Evolutionary conservation across 2,888 invertebrate genomes (phyloP), one percentile per base, ranked within the genome.

Genomic region (Drepanosiphum platanoidis): DNA sequence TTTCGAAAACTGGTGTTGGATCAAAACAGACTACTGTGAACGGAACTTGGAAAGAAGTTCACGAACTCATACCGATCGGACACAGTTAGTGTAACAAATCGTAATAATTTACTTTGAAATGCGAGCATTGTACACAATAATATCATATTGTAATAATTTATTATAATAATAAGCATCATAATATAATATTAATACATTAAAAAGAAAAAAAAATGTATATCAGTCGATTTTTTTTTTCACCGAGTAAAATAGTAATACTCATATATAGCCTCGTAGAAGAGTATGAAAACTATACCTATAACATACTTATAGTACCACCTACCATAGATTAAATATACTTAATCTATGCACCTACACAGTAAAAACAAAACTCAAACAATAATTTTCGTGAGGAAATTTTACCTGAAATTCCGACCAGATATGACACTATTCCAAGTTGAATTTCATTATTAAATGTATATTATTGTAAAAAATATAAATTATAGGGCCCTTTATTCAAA

Each of bases 11-110:
- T 87, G 80, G 88, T 13, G 36, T 84, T 68, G 84, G 84, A 68
- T 77, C 84, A 70, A 84, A 84, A 84, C 77, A 84, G n/a, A 88
- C 89, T 52, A 88, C 89, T 87, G 87, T 89, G 87, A 88, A 90
- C 88, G 88, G 90, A 87, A 90, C 90, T 46, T 91, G 91, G 90
- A 89, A 89, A 87, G 91, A 91, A 88, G 90, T 89, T 86, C 91
- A 91, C 87, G 91, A 92, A 88, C 87, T 91, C 88, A 89, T 90
- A 87, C 89, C 89, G 18, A 89, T 89, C 83, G 87, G 87, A 52
- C 84, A 84, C 22, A 52, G 58, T 71, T 72, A 72, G 61, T n/a
- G n/a, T 61, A 15, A 7, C 22, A 78, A 1, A 39, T 64, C 30
- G 11, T 58, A 36, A 39, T 18, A 66, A 70, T 80, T 5, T 52